Conservation (phyloP, 2,888 invertebrate genomes). For the Chaetogeoica ovagalla region DNA sequence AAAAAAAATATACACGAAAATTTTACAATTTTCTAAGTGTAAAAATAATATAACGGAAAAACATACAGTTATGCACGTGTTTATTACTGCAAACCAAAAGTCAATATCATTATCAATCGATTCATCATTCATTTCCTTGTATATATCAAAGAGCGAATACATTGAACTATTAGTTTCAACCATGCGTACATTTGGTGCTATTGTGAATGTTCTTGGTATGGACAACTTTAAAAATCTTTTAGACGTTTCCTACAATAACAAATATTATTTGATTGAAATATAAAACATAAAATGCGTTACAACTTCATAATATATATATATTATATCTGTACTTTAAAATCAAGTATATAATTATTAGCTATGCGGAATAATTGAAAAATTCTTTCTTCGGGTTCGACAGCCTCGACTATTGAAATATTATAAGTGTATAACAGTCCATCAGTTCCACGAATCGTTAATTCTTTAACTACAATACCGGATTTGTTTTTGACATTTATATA, state of each 20-base stretch:
- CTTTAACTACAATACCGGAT: slow-evolving; percentile 27
- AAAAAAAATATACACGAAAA: not conserved
- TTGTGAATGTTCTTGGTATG: slow-evolving; percentile 17
- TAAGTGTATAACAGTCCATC: slow-evolving; percentile 29
- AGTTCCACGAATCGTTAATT: slow-evolving; percentile 37
- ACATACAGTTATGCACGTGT: slow-evolving; percentile 1
- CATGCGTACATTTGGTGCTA: slow-evolving; percentile 24
- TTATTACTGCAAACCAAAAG: slow-evolving; percentile 22
- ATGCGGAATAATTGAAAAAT: slow-evolving; percentile 31
- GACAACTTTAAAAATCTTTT: slow-evolving; percentile 28
- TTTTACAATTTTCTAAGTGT: not conserved
- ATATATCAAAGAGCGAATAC: slow-evolving; percentile 26
- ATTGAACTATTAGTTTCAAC: slow-evolving; percentile 12
- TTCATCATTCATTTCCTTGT: not conserved
- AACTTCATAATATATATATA: not conserved
- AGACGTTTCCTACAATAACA: slow-evolving; percentile 27
- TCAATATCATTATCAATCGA: slow-evolving; percentile 28
- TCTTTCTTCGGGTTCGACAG: slow-evolving; percentile 31
- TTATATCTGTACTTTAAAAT: slow-evolving; percentile 29
- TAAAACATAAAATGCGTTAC: not conserved
- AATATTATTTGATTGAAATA: not conserved
- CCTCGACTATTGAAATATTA: slow-evolving; percentile 7
- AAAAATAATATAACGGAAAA: not conserved
- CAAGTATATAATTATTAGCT: slow-evolving; percentile 23
- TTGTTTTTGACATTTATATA: slow-evolving; percentile 19